Percentiles rank a stretch among this genome's conserved stretches.
These are phyloP conservation scores for Hololepta plana DNA, from an alignment of 2,888 invertebrate species.

Conservation along the genomic window DNA sequence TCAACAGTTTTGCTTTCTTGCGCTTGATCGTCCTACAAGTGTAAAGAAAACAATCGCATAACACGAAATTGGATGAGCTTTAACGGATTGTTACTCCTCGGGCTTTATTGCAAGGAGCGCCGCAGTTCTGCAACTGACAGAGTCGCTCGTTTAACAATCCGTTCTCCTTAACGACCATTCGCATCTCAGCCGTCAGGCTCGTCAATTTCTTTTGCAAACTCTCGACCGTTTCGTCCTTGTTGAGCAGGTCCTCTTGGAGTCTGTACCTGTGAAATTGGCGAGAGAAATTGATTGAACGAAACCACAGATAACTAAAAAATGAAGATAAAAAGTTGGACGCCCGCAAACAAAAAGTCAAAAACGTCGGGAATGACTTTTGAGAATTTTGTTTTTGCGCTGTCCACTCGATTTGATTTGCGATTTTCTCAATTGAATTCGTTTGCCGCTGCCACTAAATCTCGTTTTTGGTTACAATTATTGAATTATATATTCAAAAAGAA, in stretches of 20 bases:
- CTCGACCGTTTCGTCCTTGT: constrained; percentile 43
- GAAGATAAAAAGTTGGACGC: no score
- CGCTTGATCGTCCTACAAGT: neutral
- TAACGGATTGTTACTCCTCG: constrained; percentile 5
- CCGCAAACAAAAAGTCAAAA: no score
- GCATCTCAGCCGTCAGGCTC: constrained; percentile 42
- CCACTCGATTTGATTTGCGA: no score
- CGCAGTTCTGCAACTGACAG: constrained; percentile 15
- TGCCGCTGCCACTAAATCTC: no score
- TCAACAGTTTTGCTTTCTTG: neutral
- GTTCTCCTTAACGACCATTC: constrained; percentile 43
- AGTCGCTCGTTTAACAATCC: constrained; percentile 35
- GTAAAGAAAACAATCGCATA: no score
- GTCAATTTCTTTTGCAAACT: constrained; percentile 40
- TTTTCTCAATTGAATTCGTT: no score
- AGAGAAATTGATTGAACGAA: no score
- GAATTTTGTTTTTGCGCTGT: no score
- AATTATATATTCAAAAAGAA: constrained; percentile 8
- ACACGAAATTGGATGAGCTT: neutral
- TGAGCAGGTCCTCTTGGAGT: constrained; percentile 42
- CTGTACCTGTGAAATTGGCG: constrained; percentile 35
- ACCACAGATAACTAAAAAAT: no score
- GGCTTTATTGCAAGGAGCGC: no score
- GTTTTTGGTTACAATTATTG: constrained; percentile 1
- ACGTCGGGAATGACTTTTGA: no score